Conservation (phyloP, 1,140 invertebrate species). For the Chrysopa pallens region DNA sequence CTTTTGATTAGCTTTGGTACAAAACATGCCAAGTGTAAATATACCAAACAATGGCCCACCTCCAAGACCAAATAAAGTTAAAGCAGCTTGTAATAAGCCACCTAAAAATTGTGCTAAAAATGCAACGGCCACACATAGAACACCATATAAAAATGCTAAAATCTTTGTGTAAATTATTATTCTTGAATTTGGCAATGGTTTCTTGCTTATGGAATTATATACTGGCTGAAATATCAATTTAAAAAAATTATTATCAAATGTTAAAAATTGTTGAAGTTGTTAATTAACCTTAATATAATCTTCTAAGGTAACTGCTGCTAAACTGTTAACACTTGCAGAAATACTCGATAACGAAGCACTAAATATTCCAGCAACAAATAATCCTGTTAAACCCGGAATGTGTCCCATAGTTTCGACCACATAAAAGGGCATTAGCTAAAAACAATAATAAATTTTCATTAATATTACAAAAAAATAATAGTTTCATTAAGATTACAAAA, state of each 20-base stretch:
- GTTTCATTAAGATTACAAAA: no score
- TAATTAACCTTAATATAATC: slow-evolving; percentile 46
- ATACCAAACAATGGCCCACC: slow-evolving; percentile 62
- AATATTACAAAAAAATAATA: no score
- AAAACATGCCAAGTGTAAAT: slow-evolving; percentile 65
- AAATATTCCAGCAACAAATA: slow-evolving; percentile 71
- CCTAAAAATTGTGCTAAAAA: slow-evolving; percentile 55
- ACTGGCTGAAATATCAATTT: slow-evolving; percentile 17
- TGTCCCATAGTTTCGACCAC: slow-evolving; percentile 54
- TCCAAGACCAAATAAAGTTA: slow-evolving; percentile 63
- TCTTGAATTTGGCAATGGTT: slow-evolving; percentile 10
- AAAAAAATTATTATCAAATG: neutral
- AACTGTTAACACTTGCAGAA: slow-evolving; percentile 66
- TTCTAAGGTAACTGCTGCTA: slow-evolving; percentile 73
- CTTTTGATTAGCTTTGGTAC: slow-evolving; percentile 36
- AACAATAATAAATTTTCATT: slow-evolving; percentile 1
- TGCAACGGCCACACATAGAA: slow-evolving; percentile 47
- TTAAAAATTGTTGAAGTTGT: neutral
- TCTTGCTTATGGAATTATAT: slow-evolving; percentile 13
- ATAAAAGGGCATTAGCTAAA: slow-evolving; percentile 50
- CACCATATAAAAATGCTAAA: slow-evolving; percentile 46
- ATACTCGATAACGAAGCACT: slow-evolving; percentile 72
- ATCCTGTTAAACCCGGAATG: slow-evolving; percentile 51
- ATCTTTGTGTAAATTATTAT: slow-evolving; percentile 33
- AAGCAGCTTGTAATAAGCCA: slow-evolving; percentile 49